These are phyloP conservation scores for Poeciliopsis paucimaculata DNA, from an alignment of 2,797 vertebrate genomes.

Conservation along the genomic window DNA sequence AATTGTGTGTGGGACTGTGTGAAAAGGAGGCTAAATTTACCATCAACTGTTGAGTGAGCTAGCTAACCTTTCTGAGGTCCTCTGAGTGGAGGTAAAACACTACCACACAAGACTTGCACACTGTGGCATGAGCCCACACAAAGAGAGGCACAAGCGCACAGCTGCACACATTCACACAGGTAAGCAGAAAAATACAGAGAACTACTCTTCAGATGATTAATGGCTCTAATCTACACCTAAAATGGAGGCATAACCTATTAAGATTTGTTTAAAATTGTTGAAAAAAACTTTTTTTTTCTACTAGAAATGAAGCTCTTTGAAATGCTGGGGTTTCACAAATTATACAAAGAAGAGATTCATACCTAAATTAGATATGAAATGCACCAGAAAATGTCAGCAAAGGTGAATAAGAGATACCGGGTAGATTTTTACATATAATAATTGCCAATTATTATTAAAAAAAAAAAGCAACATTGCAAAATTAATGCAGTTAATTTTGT, in stretches of 20 bases:
- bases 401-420: neutral
- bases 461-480: too few relatives aligned
- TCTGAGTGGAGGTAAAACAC: conserved; percentile 64
- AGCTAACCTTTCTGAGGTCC: conserved; percentile 66
- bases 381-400: neutral
- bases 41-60: conserved; percentile 63
- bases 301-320: conserved; percentile 14
- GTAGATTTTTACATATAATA: neutral
- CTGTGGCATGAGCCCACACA: conserved; percentile 26
- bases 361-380: neutral
- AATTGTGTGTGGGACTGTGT: conserved; percentile 63
- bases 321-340: conserved; percentile 27
- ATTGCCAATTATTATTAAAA: too few relatives aligned
- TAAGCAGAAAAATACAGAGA: conserved; percentile 13
- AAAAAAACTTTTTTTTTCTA: conserved; percentile 23
- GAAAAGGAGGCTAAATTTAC: conserved; percentile 73
- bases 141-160: neutral
- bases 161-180: neutral
- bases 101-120: conserved; percentile 35
- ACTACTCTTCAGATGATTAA: conserved; percentile 17
- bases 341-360: conserved; percentile 12
- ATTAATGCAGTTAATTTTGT: neutral
- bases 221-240: conserved; percentile 35
- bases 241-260: conserved; percentile 34
- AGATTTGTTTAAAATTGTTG: conserved; percentile 16